These are phyloP conservation scores for Melinaea menophilus DNA, from an alignment of 2,888 invertebrate species.

Conservation along the genomic window DNA sequence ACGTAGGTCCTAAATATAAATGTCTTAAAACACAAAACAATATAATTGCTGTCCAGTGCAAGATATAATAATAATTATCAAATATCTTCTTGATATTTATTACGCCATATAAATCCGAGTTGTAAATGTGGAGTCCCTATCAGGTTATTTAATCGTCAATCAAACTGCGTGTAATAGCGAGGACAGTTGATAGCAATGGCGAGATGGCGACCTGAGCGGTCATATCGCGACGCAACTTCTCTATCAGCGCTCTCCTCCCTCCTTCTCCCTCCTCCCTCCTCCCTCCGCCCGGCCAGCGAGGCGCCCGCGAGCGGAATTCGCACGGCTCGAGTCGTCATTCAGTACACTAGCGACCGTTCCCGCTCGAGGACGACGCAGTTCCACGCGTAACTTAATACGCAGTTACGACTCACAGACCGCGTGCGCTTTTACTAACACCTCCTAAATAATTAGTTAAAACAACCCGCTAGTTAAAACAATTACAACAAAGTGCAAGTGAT, in stretches of 20 bases:
- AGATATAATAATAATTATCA: background rate
- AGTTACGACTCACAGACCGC: conserved; percentile 68
- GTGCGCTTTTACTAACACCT: conserved; percentile 52
- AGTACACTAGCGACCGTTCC: conserved; percentile 74
- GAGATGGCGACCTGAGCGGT: conserved; percentile 51
- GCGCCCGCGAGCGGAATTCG: conserved; percentile 52
- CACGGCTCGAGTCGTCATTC: conserved; percentile 66
- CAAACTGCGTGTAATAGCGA: conserved; percentile 39
- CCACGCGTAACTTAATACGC: conserved; percentile 70
- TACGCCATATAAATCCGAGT: conserved; percentile 42
- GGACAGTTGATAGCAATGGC: conserved; percentile 37
- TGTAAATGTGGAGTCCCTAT: conserved; percentile 35
- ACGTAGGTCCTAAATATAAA: no score
- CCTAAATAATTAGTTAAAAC: conserved; percentile 20
- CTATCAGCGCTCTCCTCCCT: conserved; percentile 60
- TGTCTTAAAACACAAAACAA: no score
- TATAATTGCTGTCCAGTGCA: no score
- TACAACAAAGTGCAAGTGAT: conserved; percentile 47
- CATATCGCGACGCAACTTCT: conserved; percentile 60
- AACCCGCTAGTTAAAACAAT: conserved; percentile 18
- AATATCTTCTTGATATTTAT: conserved; percentile 4
- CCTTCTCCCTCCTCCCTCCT: conserved; percentile 42
- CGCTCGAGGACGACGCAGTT: conserved; percentile 62
- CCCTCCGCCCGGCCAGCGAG: conserved; percentile 48
- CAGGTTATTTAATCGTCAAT: conserved; percentile 44